phyloP scores from a whole-genome alignment of 2,888 invertebrate species.

The Drosophila stalkeri region DNA sequence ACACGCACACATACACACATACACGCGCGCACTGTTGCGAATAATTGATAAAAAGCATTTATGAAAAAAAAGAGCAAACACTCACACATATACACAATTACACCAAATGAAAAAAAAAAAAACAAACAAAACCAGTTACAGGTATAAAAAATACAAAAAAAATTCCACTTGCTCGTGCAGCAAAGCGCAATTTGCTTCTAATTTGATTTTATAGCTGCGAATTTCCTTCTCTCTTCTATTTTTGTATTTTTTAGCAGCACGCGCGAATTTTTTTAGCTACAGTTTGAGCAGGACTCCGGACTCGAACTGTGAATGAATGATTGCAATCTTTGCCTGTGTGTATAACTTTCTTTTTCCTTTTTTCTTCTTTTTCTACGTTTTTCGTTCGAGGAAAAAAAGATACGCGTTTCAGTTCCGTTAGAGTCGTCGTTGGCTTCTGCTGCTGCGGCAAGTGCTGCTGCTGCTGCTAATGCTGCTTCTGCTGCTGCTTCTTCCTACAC shows the following conservation, averaged over 20 bases:
- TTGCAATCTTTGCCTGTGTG: slow-evolving; percentile 80
- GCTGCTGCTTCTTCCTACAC: slow-evolving; percentile 32
- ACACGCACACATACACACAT: slow-evolving; percentile 35
- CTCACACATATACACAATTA: slow-evolving; percentile 8
- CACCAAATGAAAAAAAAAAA: slow-evolving; percentile 1
- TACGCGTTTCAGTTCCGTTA: slow-evolving; percentile 56
- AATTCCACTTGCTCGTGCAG: slow-evolving; percentile 3
- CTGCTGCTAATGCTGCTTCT: slow-evolving; percentile 29
- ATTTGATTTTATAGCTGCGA: not conserved
- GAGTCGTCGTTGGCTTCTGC: slow-evolving; percentile 55
- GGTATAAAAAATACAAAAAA: slow-evolving; percentile 28
- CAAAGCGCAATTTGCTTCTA: slow-evolving; percentile 13
- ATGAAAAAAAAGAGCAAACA: slow-evolving; percentile 22
- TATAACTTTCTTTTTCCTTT: slow-evolving; percentile 74
- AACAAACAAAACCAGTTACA: slow-evolving; percentile 22
- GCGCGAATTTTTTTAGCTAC: slow-evolving; percentile 38
- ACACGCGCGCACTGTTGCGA: slow-evolving; percentile 33
- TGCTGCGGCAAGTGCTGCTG: slow-evolving; percentile 37
- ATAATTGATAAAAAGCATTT: slow-evolving; percentile 19
- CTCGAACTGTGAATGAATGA: slow-evolving; percentile 76
- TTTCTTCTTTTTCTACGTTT: slow-evolving; percentile 1
- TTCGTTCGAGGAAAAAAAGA: slow-evolving; percentile 26
- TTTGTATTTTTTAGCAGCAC: slow-evolving; percentile 1
- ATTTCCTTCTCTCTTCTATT: slow-evolving; percentile 6
- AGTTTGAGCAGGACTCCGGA: slow-evolving; percentile 30